Evolutionary conservation across 2,888 invertebrate species (phyloP).

Genomic region (Limnephilus lunatus): DNA sequence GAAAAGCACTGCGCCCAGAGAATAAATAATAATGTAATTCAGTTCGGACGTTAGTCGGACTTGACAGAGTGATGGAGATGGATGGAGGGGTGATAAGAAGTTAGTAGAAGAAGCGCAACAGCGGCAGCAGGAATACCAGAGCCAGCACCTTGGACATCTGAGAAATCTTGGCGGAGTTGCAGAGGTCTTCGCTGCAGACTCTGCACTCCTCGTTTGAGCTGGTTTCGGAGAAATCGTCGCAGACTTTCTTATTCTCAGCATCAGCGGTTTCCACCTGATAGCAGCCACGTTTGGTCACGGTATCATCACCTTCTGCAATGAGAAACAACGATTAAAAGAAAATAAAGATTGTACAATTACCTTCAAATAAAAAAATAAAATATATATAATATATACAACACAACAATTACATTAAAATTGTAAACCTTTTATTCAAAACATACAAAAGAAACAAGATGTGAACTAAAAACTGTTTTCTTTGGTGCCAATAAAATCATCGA

Average conservation of each 20-base stretch:
- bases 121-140: conserved; percentile 7
- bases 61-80: not conserved
- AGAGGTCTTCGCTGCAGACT: not conserved
- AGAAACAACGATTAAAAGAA: not conserved
- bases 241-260: not conserved
- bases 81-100: not conserved
- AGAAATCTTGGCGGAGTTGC: conserved; percentile 24
- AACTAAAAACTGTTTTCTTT: too few species aligned
- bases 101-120: conserved; percentile 22
- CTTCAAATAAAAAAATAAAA: too few species aligned
- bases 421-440: too few species aligned
- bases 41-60: not conserved
- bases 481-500: too few species aligned
- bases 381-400: too few species aligned
- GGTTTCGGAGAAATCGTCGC: not conserved
- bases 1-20: not conserved
- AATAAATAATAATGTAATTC: not conserved
- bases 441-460: too few species aligned
- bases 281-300: conserved; percentile 22
- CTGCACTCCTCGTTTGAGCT: not conserved
- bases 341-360: not conserved
- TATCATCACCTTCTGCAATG: not conserved
- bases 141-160: not conserved
- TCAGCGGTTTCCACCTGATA: not conserved
- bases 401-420: too few species aligned